phyloP scores from a whole-genome alignment of 2,113 vertebrate genomes.

The Urocolius indicus region DNA sequence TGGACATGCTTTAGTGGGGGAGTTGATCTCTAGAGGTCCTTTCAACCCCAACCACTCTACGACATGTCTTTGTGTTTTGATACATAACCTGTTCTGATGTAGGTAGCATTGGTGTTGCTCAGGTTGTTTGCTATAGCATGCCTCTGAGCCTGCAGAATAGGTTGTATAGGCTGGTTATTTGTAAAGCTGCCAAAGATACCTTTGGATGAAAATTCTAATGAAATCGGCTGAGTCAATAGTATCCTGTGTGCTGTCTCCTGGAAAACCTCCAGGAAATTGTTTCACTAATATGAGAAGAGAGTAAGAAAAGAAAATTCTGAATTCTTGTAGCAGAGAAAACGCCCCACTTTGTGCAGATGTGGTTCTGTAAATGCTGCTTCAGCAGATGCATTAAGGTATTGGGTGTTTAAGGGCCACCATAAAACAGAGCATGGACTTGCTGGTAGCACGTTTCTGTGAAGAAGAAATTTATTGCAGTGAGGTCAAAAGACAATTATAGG shows the following conservation, averaged over 20 bases:
- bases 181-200: neutral
- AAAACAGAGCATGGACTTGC: neutral
- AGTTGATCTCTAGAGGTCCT: too few relatives aligned
- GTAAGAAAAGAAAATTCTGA: neutral
- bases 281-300: neutral
- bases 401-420: neutral
- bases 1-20: too few relatives aligned
- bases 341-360: neutral
- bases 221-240: neutral
- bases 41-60: too few relatives aligned
- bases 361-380: neutral
- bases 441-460: neutral
- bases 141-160: neutral
- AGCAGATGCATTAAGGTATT: neutral
- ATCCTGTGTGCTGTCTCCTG: constrained; percentile 10
- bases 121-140: fast-evolving
- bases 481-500: neutral
- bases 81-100: neutral
- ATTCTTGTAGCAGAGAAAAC: neutral
- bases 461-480: neutral
- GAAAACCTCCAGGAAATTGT: constrained; percentile 14
- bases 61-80: neutral
- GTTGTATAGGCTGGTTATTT: neutral
- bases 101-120: too few relatives aligned
- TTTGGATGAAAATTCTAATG: neutral